Base-by-base conservation (phyloP, 2,113 vertebrate genomes). In the Clarias batrachus region DNA sequence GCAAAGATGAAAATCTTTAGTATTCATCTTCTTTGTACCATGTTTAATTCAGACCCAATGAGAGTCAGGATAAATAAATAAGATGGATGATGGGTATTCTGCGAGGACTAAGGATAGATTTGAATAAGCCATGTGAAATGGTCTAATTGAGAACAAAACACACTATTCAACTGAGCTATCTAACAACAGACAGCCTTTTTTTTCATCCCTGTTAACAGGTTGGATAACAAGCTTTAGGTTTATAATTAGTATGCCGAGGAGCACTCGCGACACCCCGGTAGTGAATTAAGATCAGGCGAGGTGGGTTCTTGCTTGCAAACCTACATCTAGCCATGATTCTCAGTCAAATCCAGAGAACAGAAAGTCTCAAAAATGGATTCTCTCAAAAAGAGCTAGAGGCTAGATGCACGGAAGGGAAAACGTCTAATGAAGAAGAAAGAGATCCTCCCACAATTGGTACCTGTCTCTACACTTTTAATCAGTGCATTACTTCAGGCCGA, bases 1-100 rank as follows among this genome's bases (percentile, higher is more conserved):
- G 76, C 84, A 88, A 17, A 70, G 48, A 71, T 82, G 84, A 89
- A 66, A 19, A 4, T 65, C 87, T 70, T 82, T 89, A 57, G 87
- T 84, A 88, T 17, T 82, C 33, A 60, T 48, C 65, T 17, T 76
- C 37, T 87, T 56, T 84, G 27, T 76, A 57, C 33, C 41, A 10
- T 87, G 87, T 93, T 90, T 79, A 87, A 74, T 88, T 90, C 81
- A 84, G 83, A 84, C 70, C 84, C 82, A 80, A 48, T 66, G 25
- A 68, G 85, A 85, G 23, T 78, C 81, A 78, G 89, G 88, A 89
- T 91, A 87, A 91, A 93, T 91, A 92, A 90, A 92, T 90, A 88
- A 90, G 71, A 87, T 81, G 66, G 87, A 70, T 52, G 83, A 88
- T 89, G 85, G 83, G 74, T 86, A 54, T 90, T 89, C 85, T 82